Percentiles rank a stretch among this genome's conserved stretches.
Evolutionary conservation across 2,888 invertebrate genomes (phyloP).

Genomic region (Shargacucullia verbasci): DNA sequence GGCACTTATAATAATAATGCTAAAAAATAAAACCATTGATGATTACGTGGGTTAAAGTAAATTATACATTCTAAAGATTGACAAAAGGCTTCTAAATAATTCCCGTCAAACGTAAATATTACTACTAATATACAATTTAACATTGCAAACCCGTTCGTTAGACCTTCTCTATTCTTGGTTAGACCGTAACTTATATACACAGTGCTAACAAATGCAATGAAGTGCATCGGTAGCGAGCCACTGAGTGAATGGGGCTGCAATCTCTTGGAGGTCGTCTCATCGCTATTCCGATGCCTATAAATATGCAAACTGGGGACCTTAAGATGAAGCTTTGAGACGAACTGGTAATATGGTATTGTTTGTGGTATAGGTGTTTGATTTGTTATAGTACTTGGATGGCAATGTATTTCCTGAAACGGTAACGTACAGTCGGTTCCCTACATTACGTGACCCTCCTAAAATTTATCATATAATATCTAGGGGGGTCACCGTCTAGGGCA

Average conservation of each 20-base stretch:
- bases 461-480: too few relatives aligned
- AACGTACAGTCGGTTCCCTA: too few relatives aligned
- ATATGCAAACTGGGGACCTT: constrained; percentile 56
- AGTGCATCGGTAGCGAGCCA: constrained; percentile 40
- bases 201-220: constrained; percentile 51
- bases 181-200: constrained; percentile 23
- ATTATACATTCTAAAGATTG: too few relatives aligned
- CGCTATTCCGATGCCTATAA: constrained; percentile 60
- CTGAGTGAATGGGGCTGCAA: constrained; percentile 58
- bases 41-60: too few relatives aligned
- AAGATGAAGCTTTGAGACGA: constrained; percentile 32
- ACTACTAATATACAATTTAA: constrained; percentile 7
- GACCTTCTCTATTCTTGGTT: constrained; percentile 1
- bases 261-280: constrained; percentile 58
- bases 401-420: too few relatives aligned
- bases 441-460: too few relatives aligned
- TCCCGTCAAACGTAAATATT: too few relatives aligned
- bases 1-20: too few relatives aligned
- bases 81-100: too few relatives aligned
- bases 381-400: not conserved
- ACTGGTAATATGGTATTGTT: not conserved
- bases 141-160: constrained; percentile 3
- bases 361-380: not conserved
- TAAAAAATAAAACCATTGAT: too few relatives aligned
- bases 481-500: too few relatives aligned